A percentile compares a stretch with the other conserved stretches of the same genome.
phyloP scores from a whole-genome alignment of 1,140 invertebrate species.

The Cydia amplana region DNA sequence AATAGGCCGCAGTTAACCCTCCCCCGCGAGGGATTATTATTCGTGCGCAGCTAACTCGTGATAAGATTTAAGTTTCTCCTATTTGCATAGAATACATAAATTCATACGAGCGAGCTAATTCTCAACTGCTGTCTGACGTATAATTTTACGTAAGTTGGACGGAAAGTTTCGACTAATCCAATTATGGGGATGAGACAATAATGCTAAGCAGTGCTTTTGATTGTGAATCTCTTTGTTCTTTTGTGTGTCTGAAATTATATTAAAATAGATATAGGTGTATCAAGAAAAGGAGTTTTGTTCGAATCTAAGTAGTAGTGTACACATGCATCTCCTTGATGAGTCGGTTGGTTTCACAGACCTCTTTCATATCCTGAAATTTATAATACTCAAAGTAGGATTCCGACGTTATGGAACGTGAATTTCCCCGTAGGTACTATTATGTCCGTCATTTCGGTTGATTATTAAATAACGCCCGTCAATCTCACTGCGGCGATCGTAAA shows the following conservation, averaged over 20 bases:
- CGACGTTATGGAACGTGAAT: too few species aligned
- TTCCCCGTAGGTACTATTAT: neutral
- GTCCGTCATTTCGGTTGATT: slow-evolving; percentile 36
- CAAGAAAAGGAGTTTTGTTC: too few species aligned
- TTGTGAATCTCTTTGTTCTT: slow-evolving; percentile 14
- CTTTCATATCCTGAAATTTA: neutral
- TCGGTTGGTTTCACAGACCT: neutral
- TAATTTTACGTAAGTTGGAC: slow-evolving; percentile 26
- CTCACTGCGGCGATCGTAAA: slow-evolving; percentile 50
- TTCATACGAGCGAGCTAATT: slow-evolving; percentile 38
- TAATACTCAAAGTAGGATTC: neutral
- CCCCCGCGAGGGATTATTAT: slow-evolving; percentile 35
- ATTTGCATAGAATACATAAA: slow-evolving; percentile 48
- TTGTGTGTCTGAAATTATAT: neutral
- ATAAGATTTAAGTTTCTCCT: slow-evolving; percentile 45
- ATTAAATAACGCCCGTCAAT: slow-evolving; percentile 48
- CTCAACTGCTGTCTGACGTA: slow-evolving; percentile 34
- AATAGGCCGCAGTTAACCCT: neutral
- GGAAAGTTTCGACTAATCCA: slow-evolving; percentile 27
- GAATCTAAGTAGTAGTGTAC: too few species aligned
- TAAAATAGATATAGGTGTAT: neutral
- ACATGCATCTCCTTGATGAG: neutral
- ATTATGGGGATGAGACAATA: slow-evolving; percentile 25
- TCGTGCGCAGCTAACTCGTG: slow-evolving; percentile 39
- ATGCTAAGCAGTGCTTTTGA: slow-evolving; percentile 8